Base-by-base conservation (phyloP, 1,140 invertebrate species). In the Anoplolepis gracilipes region DNA sequence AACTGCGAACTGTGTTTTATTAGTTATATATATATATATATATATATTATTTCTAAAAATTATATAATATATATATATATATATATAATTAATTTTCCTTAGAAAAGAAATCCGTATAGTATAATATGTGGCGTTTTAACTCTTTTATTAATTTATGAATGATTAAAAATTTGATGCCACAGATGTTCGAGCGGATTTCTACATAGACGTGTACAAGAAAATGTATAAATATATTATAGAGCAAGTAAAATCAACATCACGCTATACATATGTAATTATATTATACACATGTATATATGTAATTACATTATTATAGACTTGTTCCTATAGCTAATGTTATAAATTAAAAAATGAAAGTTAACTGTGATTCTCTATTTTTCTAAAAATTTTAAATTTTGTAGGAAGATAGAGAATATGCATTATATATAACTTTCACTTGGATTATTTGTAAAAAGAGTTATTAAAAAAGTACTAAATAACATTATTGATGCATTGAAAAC, bases 61-160 rank as follows among this genome's bases (percentile, higher is more conserved):
- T n/a, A n/a, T n/a, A n/a, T n/a, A n/a, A n/a, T n/a, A n/a, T n/a
- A n/a, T n/a, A n/a, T n/a, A n/a, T n/a, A n/a, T n/a, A n/a, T n/a
- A n/a, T n/a, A n/a, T n/a, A n/a, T n/a, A n/a, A n/a, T 78, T 65
- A 67, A 36, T 79, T 79, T 79, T 33, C 8, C 55, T 11, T 1
- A 36, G 13, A 19, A 55, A 39, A 4, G 11, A 33, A 67, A 67
- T 36, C 19, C 2, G 5, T 28, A n/a, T n/a, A n/a, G 4, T 0
- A 11, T 25, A 5, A 75, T 25, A 59, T 22, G 30, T 0, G 33
- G 61, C 1, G 1, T 69, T 69, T 79, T 28, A 69, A 64, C 55
- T 67, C 16, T 49, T 67, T 79, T 79, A 53, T 55, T 16, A 49
- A 25, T 7, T 28, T 65, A 33, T 25, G n/a, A 49, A 33, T 49